phyloP scores from a whole-genome alignment of 2,797 vertebrate species.

The Sphenodon punctatus region DNA sequence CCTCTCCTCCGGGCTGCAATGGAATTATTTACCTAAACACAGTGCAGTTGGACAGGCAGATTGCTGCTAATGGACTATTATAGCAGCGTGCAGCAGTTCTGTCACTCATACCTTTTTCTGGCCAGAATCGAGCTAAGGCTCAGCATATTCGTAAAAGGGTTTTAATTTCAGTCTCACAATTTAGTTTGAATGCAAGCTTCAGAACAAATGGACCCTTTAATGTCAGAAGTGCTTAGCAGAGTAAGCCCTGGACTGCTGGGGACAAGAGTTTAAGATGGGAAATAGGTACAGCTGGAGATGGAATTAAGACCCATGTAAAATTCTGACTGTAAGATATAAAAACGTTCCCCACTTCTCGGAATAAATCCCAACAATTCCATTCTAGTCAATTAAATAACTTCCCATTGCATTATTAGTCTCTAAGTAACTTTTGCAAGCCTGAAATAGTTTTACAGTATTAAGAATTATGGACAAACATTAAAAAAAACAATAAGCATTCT shows the following conservation, averaged over 20 bases:
- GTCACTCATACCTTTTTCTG: constrained; percentile 10
- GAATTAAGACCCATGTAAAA: background rate
- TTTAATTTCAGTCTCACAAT: constrained; percentile 22
- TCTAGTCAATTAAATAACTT: background rate
- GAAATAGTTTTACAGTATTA: background rate
- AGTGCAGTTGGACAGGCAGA: background rate
- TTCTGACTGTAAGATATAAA: background rate
- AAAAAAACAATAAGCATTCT: background rate
- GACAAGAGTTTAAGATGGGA: background rate
- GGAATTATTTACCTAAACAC: constrained; percentile 31
- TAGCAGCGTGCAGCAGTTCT: background rate
- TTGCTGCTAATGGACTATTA: background rate
- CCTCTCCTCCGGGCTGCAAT: background rate
- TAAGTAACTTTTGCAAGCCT: background rate
- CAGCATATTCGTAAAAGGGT: constrained; percentile 9
- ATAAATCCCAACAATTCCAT: background rate
- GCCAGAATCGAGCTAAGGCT: background rate
- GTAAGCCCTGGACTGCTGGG: background rate
- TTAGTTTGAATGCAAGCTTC: background rate
- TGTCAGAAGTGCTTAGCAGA: rapidly evolving
- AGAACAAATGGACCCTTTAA: background rate
- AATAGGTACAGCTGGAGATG: rapidly evolving
- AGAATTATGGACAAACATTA: constrained; percentile 1
- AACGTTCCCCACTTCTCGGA: background rate
- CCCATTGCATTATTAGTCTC: background rate